phyloP scores from a whole-genome alignment of 2,888 invertebrate species.

The Caenorhabditis sp. region DNA sequence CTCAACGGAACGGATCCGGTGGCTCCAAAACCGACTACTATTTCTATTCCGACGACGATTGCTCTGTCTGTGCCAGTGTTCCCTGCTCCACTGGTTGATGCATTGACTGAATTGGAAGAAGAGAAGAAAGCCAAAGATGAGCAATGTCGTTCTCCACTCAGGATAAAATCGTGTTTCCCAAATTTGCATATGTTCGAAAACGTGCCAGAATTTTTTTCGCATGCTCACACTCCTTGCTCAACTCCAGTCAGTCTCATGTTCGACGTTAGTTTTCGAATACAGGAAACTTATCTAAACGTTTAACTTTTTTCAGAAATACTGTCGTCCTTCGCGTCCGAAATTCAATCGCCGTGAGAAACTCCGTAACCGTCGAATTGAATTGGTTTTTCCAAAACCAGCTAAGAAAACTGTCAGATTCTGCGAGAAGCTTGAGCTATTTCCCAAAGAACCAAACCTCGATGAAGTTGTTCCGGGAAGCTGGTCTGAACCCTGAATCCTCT shows the following conservation, averaged over 20 bases:
- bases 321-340: background rate
- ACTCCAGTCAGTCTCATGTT: slow-evolving; percentile 3
- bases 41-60: background rate
- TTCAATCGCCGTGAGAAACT: background rate
- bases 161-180: background rate
- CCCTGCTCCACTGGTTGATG: background rate
- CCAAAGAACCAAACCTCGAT: background rate
- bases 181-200: slow-evolving; percentile 11
- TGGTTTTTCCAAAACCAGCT: background rate
- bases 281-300: background rate
- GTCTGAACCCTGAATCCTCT: slow-evolving; percentile 27
- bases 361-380: background rate
- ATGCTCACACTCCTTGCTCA: slow-evolving; percentile 5
- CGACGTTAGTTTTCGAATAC: background rate
- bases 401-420: slow-evolving; percentile 13
- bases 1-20: background rate
- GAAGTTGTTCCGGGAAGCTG: background rate
- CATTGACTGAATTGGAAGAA: background rate
- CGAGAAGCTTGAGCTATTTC: background rate
- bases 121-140: background rate
- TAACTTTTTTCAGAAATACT: slow-evolving; percentile 18
- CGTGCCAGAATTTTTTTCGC: slow-evolving; percentile 3
- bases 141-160: background rate
- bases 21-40: background rate
- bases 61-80: background rate